Evolutionary conservation across 2,888 invertebrate species (phyloP), one percentile per base, ranked within the genome.

Genomic region (Sycophila texana): DNA sequence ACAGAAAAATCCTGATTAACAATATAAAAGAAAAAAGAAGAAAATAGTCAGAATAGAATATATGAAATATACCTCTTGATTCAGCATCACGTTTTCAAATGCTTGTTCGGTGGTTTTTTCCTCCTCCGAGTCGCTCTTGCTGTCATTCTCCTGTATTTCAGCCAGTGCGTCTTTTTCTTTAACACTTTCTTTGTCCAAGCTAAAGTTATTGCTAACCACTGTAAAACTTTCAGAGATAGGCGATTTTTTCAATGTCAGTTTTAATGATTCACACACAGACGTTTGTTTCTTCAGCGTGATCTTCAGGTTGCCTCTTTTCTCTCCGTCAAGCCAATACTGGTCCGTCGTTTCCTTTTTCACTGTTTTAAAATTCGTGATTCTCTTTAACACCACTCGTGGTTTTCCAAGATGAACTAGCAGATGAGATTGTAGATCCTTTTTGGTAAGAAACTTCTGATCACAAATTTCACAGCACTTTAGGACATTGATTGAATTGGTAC

Each of bases 31-130:
- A 7, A 51, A 60, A 14, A 49, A 12, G 47, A 73, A 39, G 71
- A 60, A 10, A 1, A 10, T 39, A 39, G 1, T 30, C 30, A 30
- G 39, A 39, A 39, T 39, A 39, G 7, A 39, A 10, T 7, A 39
- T 39, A 39, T 39, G 1, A 39, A 39, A 39, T 49, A 20, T 83
- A 89, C 89, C 85, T 86, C 86, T 84, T 89, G 87, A 77, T 88
- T 88, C 26, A 88, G 84, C 83, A 88, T 90, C 86, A 89, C 88
- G 85, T 90, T 87, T 84, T 89, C 88, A 63, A 86, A 89, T 22
- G 86, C 77, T 77, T 86, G 84, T 79, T 88, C 83, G 70, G 83
- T 82, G 57, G 85, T 84, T 75, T 85, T 83, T 75, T 88, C 88
- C 78, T 82, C 82, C 80, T 86, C 84, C 83, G 86, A 83, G 22